These are phyloP conservation scores for Drosophila niveifrons DNA, from an alignment of 2,888 invertebrate genomes.

Conservation along the genomic window DNA sequence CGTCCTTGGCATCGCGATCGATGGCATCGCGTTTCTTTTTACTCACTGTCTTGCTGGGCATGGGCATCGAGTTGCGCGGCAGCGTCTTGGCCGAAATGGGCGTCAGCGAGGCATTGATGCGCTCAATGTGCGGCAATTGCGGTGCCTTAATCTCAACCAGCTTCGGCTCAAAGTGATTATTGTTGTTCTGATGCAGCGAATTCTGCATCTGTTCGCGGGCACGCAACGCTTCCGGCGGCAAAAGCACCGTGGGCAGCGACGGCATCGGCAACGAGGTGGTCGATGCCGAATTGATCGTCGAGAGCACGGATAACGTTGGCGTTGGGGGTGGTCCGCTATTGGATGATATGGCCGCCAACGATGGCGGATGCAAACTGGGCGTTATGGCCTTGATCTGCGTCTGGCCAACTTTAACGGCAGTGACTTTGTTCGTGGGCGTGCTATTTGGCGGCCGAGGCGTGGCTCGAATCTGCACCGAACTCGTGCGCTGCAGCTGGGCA, in stretches of 20 bases:
- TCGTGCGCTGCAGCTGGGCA: constrained; percentile 81
- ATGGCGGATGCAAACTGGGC: constrained; percentile 81
- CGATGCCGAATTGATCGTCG: constrained; percentile 82
- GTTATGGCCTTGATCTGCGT: constrained; percentile 85
- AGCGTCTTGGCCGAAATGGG: constrained; percentile 71
- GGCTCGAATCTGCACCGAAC: constrained; percentile 84
- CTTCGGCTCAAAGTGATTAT: constrained; percentile 75
- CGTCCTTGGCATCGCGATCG: constrained; percentile 84
- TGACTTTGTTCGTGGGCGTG: constrained; percentile 79
- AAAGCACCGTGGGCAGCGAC: constrained; percentile 82
- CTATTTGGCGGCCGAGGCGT: constrained; percentile 74
- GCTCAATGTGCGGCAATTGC: constrained; percentile 64
- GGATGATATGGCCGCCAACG: constrained; percentile 82
- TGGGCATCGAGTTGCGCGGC: constrained; percentile 84
- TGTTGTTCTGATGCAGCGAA: constrained; percentile 76
- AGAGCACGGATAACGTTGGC: constrained; percentile 77
- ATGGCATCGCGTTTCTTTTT: constrained; percentile 93
- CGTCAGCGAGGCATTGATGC: constrained; percentile 67
- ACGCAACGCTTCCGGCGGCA: constrained; percentile 76
- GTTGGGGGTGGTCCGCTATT: constrained; percentile 74
- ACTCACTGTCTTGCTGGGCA: constrained; percentile 87
- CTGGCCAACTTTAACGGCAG: constrained; percentile 85
- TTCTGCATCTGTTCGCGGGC: constrained; percentile 77
- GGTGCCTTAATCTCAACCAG: constrained; percentile 71
- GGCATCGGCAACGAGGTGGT: constrained; percentile 78